Evolutionary conservation across 1,140 invertebrate genomes (phyloP), one percentile per base, ranked within the genome.

Genomic region (Paraescarpia echinospica): DNA sequence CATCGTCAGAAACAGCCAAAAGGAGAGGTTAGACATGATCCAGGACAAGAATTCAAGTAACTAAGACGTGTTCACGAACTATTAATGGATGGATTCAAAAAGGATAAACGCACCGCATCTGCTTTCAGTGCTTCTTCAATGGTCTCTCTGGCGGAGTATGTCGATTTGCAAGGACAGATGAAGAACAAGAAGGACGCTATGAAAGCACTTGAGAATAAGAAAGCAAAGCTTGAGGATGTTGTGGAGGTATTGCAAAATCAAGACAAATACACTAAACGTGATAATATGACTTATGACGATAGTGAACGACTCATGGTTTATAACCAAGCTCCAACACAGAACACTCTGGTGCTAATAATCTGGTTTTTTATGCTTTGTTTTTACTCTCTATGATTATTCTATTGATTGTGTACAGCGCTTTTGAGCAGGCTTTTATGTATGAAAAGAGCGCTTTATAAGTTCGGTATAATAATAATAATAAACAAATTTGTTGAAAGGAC

Each of bases 271-370:
- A 31, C 34, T 9, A 31, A 89, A 14, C 9, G n/a, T n/a, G n/a
- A n/a, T n/a, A n/a, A n/a, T n/a, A 89, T 89, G 89, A 89, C 31
- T 89, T 89, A 89, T 27, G 89, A 89, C 31, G 89, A 9, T 89
- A 89, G 6, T 48, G 41, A 48, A 14, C 6, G 5, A 48, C 41
- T 14, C 41, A 48, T 14, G 8, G 18, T 51, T 51, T 8, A 12
- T 31, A 89, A 89, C 31, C 89, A 89, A 27, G 89, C 31, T 9
- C 89, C 89, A 6, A 89, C 89, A 89, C 89, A 89, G 89, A 89
- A 89, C 89, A 89, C n/a, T n/a, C n/a, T n/a, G n/a, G n/a, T n/a
- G n/a, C n/a, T n/a, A n/a, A n/a, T n/a, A n/a, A n/a, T n/a, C n/a
- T n/a, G n/a, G n/a, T n/a, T n/a, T n/a, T n/a, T n/a, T n/a, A n/a